A percentile compares a stretch with the other conserved stretches of the same genome.
Evolutionary conservation across 2,888 invertebrate species (phyloP).

Genomic region (Lordiphosa fenestrarum): DNA sequence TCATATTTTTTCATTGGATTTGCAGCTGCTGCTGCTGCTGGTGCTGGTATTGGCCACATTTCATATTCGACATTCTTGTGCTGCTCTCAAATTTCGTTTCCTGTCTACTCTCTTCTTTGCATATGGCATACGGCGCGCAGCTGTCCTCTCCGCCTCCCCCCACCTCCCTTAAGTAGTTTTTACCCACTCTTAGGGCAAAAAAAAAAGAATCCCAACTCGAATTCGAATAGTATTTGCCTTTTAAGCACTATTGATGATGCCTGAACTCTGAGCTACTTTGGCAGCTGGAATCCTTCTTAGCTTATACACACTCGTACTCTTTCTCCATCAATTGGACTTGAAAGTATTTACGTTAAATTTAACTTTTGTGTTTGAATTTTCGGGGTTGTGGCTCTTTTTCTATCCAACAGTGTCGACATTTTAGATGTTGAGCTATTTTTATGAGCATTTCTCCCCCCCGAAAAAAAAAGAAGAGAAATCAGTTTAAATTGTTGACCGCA

Average conservation of each 20-base stretch:
- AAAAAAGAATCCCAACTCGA: slow-evolving; percentile 48
- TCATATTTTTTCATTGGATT: no score
- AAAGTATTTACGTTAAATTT: slow-evolving; percentile 66
- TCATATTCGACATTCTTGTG: slow-evolving; percentile 2
- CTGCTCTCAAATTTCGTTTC: slow-evolving; percentile 36
- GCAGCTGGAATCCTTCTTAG: slow-evolving; percentile 30
- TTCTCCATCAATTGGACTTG: not conserved
- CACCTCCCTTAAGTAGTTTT: slow-evolving; percentile 53
- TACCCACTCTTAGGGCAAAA: slow-evolving; percentile 27
- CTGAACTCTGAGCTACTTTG: slow-evolving; percentile 40
- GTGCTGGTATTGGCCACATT: slow-evolving; percentile 3
- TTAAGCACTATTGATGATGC: slow-evolving; percentile 48
- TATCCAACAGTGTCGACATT: slow-evolving; percentile 51
- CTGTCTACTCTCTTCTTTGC: slow-evolving; percentile 37
- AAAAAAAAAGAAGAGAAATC: slow-evolving; percentile 6
- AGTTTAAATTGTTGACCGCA: slow-evolving; percentile 44
- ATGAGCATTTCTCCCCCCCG: slow-evolving; percentile 47
- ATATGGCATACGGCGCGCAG: slow-evolving; percentile 4
- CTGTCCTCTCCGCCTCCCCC: slow-evolving; percentile 15
- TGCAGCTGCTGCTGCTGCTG: no score
- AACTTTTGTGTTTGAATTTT: slow-evolving; percentile 55
- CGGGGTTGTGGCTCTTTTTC: slow-evolving; percentile 17
- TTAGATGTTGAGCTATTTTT: slow-evolving; percentile 56
- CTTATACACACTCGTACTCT: slow-evolving; percentile 23
- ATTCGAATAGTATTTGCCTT: slow-evolving; percentile 20